A percentile compares a stretch with the other conserved stretches of the same genome.
These are phyloP conservation scores for Rhinogobius similis DNA, from an alignment of 2,113 vertebrate genomes.

Conservation along the genomic window DNA sequence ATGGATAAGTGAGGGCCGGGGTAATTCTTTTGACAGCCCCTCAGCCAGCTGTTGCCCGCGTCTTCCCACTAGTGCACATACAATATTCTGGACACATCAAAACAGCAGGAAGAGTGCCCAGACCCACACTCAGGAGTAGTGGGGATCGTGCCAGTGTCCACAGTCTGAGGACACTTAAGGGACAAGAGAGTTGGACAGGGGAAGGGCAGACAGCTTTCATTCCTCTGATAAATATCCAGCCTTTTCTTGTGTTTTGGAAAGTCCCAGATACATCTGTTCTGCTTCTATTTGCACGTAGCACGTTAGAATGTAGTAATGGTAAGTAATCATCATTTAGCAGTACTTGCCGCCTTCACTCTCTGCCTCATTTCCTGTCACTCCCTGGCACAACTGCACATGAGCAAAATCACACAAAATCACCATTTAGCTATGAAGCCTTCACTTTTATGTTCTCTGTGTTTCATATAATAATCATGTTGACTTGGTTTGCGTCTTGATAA, in stretches of 20 bases:
- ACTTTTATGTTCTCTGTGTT: conserved; percentile 1
- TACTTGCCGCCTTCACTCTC: conserved; percentile 40
- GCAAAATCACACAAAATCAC: too few species aligned
- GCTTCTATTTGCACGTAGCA: conserved; percentile 28
- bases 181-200: conserved; percentile 23
- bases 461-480: too few species aligned
- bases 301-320: conserved; percentile 23
- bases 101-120: conserved; percentile 72
- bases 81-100: conserved; percentile 75
- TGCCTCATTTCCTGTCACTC: conserved; percentile 61
- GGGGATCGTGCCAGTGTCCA: conserved; percentile 39
- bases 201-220: conserved; percentile 21
- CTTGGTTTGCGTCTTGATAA: too few species aligned
- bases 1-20: conserved; percentile 79
- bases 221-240: background rate
- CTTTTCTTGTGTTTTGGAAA: conserved; percentile 12
- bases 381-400: conserved; percentile 51
- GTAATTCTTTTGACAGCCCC: conserved; percentile 76
- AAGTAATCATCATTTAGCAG: conserved; percentile 49
- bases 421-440: too few species aligned
- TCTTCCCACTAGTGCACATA: conserved; percentile 70
- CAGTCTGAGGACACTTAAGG: conserved; percentile 31
- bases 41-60: conserved; percentile 73
- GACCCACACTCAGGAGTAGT: conserved; percentile 46
- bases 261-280: conserved; percentile 11